Evolutionary conservation across 2,888 invertebrate species (phyloP).

Genomic region (Galerucella nymphaeae): DNA sequence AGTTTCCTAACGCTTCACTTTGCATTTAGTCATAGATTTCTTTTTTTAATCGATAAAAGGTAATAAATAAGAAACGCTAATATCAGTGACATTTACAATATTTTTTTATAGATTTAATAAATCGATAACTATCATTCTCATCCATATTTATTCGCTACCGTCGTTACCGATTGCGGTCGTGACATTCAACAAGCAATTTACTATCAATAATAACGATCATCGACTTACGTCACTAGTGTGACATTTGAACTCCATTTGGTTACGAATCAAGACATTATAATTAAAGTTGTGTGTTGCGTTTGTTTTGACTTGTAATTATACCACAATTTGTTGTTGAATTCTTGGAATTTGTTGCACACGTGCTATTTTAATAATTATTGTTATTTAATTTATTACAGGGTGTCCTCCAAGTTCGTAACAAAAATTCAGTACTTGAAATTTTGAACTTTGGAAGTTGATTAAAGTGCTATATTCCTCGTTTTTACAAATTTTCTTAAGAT

Average conservation of each 20-base stretch:
- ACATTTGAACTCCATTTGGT: constrained; percentile 52
- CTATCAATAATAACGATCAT: constrained; percentile 54
- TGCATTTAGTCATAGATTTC: too few relatives aligned
- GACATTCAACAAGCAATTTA: constrained; percentile 53
- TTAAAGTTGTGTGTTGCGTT: constrained; percentile 15
- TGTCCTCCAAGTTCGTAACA: too few relatives aligned
- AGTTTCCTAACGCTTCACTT: too few relatives aligned
- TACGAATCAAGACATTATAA: constrained; percentile 19
- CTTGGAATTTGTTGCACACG: not conserved
- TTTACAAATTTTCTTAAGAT: too few relatives aligned
- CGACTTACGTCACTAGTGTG: constrained; percentile 54
- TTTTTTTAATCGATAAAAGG: too few relatives aligned
- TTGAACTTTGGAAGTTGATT: too few relatives aligned
- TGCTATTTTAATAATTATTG: not conserved
- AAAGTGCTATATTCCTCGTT: too few relatives aligned
- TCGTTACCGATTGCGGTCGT: constrained; percentile 42
- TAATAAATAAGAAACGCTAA: not conserved
- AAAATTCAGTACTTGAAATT: too few relatives aligned
- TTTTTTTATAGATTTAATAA: not conserved
- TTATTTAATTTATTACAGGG: not conserved
- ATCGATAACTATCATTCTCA: not conserved
- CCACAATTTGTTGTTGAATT: constrained; percentile 9
- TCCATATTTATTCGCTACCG: not conserved
- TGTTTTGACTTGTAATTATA: constrained; percentile 16
- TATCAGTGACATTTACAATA: not conserved